Conservation (phyloP, 2,797 vertebrate genomes). For the Epinephelus awoara region DNA sequence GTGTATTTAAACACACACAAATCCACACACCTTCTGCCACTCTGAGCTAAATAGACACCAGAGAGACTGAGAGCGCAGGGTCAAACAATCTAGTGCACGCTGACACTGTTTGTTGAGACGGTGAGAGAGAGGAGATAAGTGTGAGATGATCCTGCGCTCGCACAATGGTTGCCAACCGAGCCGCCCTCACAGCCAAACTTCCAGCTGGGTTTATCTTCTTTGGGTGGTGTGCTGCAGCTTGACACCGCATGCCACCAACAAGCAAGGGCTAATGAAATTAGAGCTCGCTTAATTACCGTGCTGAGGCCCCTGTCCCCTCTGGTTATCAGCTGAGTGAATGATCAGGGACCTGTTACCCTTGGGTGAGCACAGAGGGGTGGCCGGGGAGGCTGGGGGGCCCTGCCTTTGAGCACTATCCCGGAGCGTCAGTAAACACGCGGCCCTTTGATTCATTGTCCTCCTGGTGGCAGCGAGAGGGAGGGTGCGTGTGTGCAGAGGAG, state of each 20-base stretch:
- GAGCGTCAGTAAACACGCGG: constrained; percentile 80
- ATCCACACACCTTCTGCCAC: constrained; percentile 62
- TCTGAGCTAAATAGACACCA: constrained; percentile 59
- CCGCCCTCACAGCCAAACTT: constrained; percentile 67
- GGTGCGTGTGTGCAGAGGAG: constrained; percentile 76
- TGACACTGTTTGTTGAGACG: constrained; percentile 49
- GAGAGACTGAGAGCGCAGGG: constrained; percentile 40
- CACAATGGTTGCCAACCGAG: constrained; percentile 64
- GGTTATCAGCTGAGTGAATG: constrained; percentile 84
- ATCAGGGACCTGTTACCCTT: constrained; percentile 70
- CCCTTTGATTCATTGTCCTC: constrained; percentile 88
- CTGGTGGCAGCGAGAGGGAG: constrained; percentile 66
- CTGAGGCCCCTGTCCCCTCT: constrained; percentile 78
- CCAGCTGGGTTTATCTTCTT: constrained; percentile 78
- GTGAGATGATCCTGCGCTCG: constrained; percentile 49
- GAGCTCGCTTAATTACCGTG: constrained; percentile 83
- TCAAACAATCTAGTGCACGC: constrained; percentile 51
- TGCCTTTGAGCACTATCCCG: constrained; percentile 74
- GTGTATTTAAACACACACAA: constrained; percentile 61
- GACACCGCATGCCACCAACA: constrained; percentile 81
- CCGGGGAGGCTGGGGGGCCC: constrained; percentile 47
- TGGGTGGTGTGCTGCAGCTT: constrained; percentile 76
- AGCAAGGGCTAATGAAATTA: constrained; percentile 87
- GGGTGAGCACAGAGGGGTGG: constrained; percentile 65
- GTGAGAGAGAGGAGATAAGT: constrained; percentile 45